Percentiles rank a stretch among this genome's conserved stretches.
Evolutionary conservation across 2,113 vertebrate genomes (phyloP).

Genomic region (Riparia riparia): DNA sequence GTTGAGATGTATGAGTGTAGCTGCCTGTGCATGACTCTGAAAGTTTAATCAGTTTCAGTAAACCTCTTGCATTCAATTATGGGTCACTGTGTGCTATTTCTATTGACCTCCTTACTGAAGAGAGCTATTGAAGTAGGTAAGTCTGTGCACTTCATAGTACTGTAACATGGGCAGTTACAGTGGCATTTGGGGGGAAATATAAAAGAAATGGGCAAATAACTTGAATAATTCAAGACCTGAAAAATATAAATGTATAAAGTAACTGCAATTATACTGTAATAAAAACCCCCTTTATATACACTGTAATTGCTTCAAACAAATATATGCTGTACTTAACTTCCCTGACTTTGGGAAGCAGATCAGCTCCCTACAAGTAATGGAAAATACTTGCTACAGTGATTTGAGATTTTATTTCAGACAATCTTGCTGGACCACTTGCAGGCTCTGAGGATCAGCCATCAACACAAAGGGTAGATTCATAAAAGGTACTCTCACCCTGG

Average conservation of each 20-base stretch:
- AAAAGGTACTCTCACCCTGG: neutral
- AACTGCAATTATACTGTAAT: neutral
- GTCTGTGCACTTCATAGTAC: neutral
- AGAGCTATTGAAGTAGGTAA: neutral
- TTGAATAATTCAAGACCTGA: neutral
- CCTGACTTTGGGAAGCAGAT: neutral
- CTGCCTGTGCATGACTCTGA: conserved; percentile 28
- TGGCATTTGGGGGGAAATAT: neutral
- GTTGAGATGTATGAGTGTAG: conserved; percentile 12
- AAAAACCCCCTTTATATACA: neutral
- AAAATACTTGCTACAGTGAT: neutral
- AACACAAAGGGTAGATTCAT: neutral
- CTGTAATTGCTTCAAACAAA: neutral
- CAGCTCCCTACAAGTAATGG: neutral
- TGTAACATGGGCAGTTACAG: neutral
- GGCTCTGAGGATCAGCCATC: neutral
- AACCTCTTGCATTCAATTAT: conserved; percentile 56
- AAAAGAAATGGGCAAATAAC: neutral
- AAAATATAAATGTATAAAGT: neutral
- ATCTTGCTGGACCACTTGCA: neutral
- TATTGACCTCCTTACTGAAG: conserved; percentile 26
- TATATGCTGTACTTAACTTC: neutral
- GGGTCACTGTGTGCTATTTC: neutral
- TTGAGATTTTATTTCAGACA: neutral
- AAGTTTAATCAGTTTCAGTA: conserved; percentile 58